Percentiles rank a stretch among this genome's conserved stretches.
Evolutionary conservation across 2,113 vertebrate genomes (phyloP).

Genomic region (Himantopus leucocephalus): DNA sequence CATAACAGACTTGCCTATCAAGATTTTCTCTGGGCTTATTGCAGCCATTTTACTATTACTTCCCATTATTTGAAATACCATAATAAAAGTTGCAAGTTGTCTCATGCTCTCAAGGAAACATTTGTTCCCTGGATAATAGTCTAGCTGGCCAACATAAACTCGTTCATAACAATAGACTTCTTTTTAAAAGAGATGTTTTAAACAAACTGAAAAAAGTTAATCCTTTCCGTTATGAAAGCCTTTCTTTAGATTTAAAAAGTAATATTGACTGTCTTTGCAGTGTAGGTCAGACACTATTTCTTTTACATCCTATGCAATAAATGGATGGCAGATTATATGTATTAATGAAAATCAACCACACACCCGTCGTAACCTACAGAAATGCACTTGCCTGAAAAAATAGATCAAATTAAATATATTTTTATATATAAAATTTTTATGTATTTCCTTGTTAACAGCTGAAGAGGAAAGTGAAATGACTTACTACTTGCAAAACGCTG

Average conservation of each 20-base stretch:
- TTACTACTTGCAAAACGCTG: background rate
- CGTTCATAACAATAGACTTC: background rate
- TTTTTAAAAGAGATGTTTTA: background rate
- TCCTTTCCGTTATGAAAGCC: background rate
- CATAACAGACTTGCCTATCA: conserved; percentile 31
- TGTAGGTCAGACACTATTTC: background rate
- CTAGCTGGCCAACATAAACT: background rate
- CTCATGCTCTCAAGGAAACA: background rate
- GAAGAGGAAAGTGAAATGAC: background rate
- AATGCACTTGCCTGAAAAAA: background rate
- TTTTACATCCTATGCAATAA: background rate
- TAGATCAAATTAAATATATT: background rate
- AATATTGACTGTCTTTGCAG: background rate
- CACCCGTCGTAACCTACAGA: background rate
- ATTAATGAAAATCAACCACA: background rate
- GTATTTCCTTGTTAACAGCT: background rate
- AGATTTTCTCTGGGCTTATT: conserved; percentile 16
- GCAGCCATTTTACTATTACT: conserved; percentile 26
- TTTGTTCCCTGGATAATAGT: background rate
- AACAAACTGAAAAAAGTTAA: background rate
- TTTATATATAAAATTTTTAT: background rate
- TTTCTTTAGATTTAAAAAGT: background rate
- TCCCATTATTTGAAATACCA: conserved; percentile 28
- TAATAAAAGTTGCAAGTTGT: conserved; percentile 14
- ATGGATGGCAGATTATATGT: background rate